Base-by-base conservation (phyloP, 2,797 vertebrate species). In the Tympanoctomys barrerae region DNA sequence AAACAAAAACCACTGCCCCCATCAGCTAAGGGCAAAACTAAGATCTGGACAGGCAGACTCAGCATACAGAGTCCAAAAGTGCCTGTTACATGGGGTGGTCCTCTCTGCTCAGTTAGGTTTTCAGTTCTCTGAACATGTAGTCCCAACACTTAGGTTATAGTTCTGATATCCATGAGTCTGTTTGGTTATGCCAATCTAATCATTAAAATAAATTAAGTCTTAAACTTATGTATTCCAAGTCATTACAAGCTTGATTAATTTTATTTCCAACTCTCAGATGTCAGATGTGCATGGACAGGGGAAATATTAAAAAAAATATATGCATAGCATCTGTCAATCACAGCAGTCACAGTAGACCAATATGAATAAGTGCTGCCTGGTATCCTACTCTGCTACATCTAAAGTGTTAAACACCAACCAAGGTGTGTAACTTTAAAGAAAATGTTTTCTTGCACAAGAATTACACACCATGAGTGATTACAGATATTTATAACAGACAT, bases 231-330 rank as follows among this genome's bases (percentile, higher is more conserved):
- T 70, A 81, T 84, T 86, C 61, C 39, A 96, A 96, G 78, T 61
- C 86, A 85, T 89, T 94, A 96, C 19, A 94, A 92, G 49, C 33
- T 90, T 90, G 70, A 87, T 21, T 92, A 62, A 54, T 89, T 96
- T 93, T 95, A 91, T 94, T 97, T 91, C 85, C 49, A 95, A 42
- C 87, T 90, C 33, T 96, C 78, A 62, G 54, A 91, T 92, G 21
- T 18, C 71, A 88, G 78, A 85, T 14, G 61, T 86, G 36, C 73
- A 42, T 42, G 54, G 21, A 80, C 39, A 82, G 78, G 81, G 28
- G 12, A 18, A 75, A 87, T 59, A 86, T 5, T 68, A 16, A 81
- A 93, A 93, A 89, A 92, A 75, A 88, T 73, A 59, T 75, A 89
- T 49, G 19, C 36, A 89, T n/a, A 12, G 11, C 10, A 89, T 11